Percentiles rank a stretch among this genome's conserved stretches.
Evolutionary conservation across 1,140 invertebrate species (phyloP).

Genomic region (Drosophila erecta): DNA sequence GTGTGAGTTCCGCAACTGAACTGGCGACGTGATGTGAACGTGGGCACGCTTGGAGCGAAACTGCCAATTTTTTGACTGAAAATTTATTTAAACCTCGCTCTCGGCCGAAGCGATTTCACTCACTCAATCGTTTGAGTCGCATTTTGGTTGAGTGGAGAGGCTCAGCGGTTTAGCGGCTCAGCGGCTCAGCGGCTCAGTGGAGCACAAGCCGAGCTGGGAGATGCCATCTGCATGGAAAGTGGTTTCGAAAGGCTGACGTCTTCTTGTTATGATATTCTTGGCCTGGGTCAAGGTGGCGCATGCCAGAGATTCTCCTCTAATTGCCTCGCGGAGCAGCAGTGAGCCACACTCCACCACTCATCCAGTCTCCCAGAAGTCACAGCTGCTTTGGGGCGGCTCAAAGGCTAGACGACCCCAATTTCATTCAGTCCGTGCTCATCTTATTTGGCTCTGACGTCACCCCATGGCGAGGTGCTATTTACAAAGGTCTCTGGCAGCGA

Average conservation of each 20-base stretch:
- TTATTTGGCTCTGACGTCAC: constrained; percentile 30
- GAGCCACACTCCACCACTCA: not conserved
- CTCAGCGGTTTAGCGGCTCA: too few relatives aligned
- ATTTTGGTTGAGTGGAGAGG: constrained; percentile 14
- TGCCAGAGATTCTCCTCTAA: constrained; percentile 26
- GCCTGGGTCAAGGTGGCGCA: constrained; percentile 42
- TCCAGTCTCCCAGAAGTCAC: not conserved
- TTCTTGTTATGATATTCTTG: constrained; percentile 28
- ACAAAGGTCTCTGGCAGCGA: constrained; percentile 16
- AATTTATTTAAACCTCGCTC: constrained; percentile 81
- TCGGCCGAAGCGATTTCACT: constrained; percentile 31
- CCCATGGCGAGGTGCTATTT: constrained; percentile 15
- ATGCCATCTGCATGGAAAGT: constrained; percentile 31
- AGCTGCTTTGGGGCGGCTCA: constrained; percentile 5
- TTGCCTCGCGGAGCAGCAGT: not conserved
- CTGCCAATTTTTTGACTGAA: constrained; percentile 76
- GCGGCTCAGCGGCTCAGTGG: not conserved
- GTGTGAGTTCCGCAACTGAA: constrained; percentile 35
- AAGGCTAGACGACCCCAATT: constrained; percentile 13
- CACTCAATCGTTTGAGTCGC: constrained; percentile 42
- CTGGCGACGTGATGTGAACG: constrained; percentile 72
- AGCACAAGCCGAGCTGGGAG: not conserved
- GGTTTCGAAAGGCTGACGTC: constrained; percentile 21
- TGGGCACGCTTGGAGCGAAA: constrained; percentile 77
- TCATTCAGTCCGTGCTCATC: constrained; percentile 18